phyloP scores from a whole-genome alignment of 1,140 invertebrate species.

The Cyphomyrmex costatus region DNA sequence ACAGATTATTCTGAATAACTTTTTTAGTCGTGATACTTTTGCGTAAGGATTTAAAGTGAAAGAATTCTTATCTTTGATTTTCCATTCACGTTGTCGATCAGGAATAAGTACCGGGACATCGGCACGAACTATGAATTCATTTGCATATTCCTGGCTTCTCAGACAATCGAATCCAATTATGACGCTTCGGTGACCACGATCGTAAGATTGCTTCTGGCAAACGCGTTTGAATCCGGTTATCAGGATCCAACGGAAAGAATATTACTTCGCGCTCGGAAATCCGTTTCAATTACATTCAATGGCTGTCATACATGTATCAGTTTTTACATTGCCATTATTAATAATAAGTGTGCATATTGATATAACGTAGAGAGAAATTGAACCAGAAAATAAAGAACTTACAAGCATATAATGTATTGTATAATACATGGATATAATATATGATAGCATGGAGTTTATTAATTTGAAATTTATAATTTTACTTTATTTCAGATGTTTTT shows the following conservation, averaged over 20 bases:
- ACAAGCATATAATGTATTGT: no score
- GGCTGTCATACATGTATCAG: background rate
- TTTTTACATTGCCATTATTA: background rate
- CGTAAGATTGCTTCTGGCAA: slow-evolving; percentile 45
- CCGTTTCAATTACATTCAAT: slow-evolving; percentile 28
- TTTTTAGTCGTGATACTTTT: background rate
- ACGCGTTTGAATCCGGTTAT: slow-evolving; percentile 45
- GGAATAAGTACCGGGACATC: slow-evolving; percentile 54
- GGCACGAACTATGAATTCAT: slow-evolving; percentile 63
- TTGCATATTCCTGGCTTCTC: slow-evolving; percentile 74
- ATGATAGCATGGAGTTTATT: background rate
- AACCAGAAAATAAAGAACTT: background rate
- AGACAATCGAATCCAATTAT: slow-evolving; percentile 78
- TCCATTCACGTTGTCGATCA: slow-evolving; percentile 47
- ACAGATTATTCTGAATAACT: background rate
- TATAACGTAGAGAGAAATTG: background rate
- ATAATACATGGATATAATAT: background rate
- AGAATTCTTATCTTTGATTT: slow-evolving; percentile 31
- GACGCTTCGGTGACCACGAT: slow-evolving; percentile 58
- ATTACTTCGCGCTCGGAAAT: slow-evolving; percentile 42
- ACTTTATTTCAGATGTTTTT: background rate
- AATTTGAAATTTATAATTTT: background rate
- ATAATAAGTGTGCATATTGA: background rate
- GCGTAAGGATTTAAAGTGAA: slow-evolving; percentile 18
- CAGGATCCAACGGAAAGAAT: slow-evolving; percentile 33